phyloP scores from a whole-genome alignment of 2,113 vertebrate species.

The Castor canadensis region DNA sequence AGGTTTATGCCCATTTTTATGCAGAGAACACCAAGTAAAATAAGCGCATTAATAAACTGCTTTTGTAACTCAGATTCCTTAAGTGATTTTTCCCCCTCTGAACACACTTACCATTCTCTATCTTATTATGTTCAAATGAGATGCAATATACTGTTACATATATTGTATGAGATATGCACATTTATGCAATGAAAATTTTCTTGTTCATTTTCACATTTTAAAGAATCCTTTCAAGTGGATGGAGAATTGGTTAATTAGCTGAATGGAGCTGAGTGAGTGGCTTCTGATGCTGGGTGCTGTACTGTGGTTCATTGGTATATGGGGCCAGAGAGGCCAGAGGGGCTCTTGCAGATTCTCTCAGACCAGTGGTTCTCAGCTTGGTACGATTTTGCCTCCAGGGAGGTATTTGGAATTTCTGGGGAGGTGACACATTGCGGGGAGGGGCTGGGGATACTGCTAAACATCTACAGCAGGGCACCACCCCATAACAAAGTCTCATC shows the following conservation, averaged over 20 bases:
- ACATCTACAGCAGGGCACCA: not conserved
- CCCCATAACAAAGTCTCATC: not conserved
- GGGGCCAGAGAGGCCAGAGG: not conserved
- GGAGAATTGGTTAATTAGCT: not conserved
- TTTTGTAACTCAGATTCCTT: conserved; percentile 20
- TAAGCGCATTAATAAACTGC: not conserved
- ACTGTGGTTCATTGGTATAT: not conserved
- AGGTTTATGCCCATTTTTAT: conserved; percentile 11
- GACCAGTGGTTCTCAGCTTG: not conserved
- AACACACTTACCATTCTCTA: not conserved
- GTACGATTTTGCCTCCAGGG: not conserved
- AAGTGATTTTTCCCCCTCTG: not conserved
- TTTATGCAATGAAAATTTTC: not conserved
- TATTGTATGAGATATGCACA: not conserved
- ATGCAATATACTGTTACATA: not conserved
- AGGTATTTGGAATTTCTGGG: not conserved
- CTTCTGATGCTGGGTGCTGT: not conserved
- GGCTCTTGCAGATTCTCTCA: not conserved
- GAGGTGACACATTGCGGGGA: conserved; percentile 1
- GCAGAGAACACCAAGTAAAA: not conserved
- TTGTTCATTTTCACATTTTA: conserved; percentile 17
- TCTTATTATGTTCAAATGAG: conserved; percentile 35
- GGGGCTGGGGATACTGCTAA: not conserved
- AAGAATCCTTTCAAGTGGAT: not conserved
- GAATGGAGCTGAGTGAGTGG: conserved; percentile 1